Percentiles rank a stretch among this genome's conserved stretches.
phyloP scores from a whole-genome alignment of 2,797 vertebrate species.

The Ptychobarbus kaznakovi region DNA sequence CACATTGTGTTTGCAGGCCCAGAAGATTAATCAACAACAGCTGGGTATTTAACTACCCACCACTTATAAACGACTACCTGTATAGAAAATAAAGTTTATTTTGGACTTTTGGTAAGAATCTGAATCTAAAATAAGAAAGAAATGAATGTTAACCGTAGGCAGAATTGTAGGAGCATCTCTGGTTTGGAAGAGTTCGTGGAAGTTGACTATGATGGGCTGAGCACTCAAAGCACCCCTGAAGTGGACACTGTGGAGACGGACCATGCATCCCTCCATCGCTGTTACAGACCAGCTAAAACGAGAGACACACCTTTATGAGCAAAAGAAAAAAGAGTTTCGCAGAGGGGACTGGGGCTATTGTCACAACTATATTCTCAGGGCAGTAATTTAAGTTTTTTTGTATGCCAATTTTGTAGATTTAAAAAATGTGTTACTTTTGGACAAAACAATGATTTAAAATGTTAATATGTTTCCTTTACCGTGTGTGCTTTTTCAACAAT shows the following conservation, averaged over 20 bases:
- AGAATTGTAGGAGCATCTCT: slow-evolving; percentile 46
- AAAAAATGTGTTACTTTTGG: background rate
- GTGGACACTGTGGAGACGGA: slow-evolving; percentile 34
- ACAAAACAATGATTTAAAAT: background rate
- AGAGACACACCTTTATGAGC: background rate
- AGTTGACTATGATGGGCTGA: slow-evolving; percentile 49
- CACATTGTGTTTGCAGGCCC: slow-evolving; percentile 17
- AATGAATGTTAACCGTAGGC: slow-evolving; percentile 22
- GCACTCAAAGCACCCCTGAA: slow-evolving; percentile 44
- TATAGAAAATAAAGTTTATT: background rate
- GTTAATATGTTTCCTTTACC: background rate
- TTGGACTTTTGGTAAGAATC: background rate
- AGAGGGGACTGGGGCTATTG: background rate
- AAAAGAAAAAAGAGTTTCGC: background rate
- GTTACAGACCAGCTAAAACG: background rate
- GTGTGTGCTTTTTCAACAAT: background rate
- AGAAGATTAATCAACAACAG: background rate
- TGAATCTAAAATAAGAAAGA: background rate
- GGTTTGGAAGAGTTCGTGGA: slow-evolving; percentile 42
- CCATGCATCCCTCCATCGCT: slow-evolving; percentile 48
- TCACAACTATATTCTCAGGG: background rate
- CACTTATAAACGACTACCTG: background rate
- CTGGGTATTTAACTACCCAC: background rate
- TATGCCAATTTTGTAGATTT: background rate
- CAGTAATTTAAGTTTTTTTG: too few species aligned